A percentile compares a stretch with the other conserved stretches of the same genome.
Evolutionary conservation across 2,113 vertebrate genomes (phyloP).

Genomic region (Macrotus californicus): DNA sequence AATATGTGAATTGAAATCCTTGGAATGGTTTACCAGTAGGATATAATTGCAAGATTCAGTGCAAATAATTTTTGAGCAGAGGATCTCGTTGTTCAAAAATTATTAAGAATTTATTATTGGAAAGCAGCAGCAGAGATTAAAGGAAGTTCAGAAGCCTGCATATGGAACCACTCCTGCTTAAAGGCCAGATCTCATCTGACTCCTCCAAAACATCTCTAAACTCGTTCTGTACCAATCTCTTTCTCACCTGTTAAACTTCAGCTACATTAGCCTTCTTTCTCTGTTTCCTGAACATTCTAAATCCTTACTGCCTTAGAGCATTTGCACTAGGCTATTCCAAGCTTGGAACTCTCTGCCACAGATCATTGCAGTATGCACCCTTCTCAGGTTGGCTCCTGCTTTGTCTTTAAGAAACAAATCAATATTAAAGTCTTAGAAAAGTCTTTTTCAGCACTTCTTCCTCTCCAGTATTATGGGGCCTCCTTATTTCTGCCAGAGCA

Average conservation of each 20-base stretch:
- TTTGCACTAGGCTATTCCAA: background rate
- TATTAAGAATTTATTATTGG: background rate
- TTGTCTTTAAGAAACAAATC: background rate
- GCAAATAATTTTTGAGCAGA: background rate
- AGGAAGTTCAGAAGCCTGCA: background rate
- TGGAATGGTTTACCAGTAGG: background rate
- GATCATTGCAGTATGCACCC: rapidly evolving
- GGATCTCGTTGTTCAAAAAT: background rate
- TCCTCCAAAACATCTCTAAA: background rate
- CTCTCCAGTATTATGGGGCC: background rate
- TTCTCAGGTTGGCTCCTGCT: background rate
- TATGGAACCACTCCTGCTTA: background rate
- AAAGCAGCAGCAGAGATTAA: background rate
- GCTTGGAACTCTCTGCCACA: background rate
- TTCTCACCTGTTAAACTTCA: background rate
- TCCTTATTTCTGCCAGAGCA: background rate
- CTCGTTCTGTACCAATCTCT: background rate
- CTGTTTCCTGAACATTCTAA: background rate
- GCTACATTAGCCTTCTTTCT: background rate
- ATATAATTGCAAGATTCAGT: background rate
- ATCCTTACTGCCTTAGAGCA: too few relatives aligned
- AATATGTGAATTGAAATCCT: background rate
- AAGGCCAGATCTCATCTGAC: background rate
- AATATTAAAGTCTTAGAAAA: background rate
- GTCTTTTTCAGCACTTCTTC: background rate